Conservation (phyloP, 2,797 vertebrate species). For the Apogon hyalosoma region DNA sequence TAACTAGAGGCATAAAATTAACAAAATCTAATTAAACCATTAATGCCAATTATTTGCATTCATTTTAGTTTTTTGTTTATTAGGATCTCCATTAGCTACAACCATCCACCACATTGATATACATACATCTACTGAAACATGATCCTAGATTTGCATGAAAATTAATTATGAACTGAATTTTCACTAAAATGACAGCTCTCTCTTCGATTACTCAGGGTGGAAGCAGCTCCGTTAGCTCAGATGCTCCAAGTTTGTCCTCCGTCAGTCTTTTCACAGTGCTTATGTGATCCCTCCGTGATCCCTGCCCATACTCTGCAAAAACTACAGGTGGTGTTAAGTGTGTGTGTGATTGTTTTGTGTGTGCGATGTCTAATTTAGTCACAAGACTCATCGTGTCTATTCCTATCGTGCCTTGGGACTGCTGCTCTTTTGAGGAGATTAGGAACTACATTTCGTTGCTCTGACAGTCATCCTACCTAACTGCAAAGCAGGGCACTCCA, state of each 20-base stretch:
- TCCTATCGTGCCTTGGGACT: constrained; percentile 62
- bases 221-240: too few relatives aligned
- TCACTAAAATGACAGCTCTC: too few relatives aligned
- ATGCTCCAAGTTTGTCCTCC: constrained; percentile 15
- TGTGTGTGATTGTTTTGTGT: constrained; percentile 35
- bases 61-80: too few relatives aligned
- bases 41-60: too few relatives aligned
- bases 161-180: too few relatives aligned
- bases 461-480: constrained; percentile 55
- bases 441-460: constrained; percentile 61
- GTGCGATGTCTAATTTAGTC: constrained; percentile 64
- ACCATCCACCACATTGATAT: too few relatives aligned
- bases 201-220: too few relatives aligned
- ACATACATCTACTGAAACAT: too few relatives aligned
- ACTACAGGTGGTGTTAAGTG: constrained; percentile 46
- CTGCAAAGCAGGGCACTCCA: constrained; percentile 56
- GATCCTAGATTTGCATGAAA: too few relatives aligned
- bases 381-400: constrained; percentile 62
- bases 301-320: constrained; percentile 31
- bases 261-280: constrained; percentile 26
- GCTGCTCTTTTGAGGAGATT: constrained; percentile 52
- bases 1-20: too few relatives aligned
- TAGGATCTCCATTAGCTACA: too few relatives aligned
- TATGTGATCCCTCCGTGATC: constrained; percentile 26
- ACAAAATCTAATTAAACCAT: too few relatives aligned